These are phyloP conservation scores for Liolophura sinensis DNA, from an alignment of 1,140 invertebrate species.

Conservation along the genomic window DNA sequence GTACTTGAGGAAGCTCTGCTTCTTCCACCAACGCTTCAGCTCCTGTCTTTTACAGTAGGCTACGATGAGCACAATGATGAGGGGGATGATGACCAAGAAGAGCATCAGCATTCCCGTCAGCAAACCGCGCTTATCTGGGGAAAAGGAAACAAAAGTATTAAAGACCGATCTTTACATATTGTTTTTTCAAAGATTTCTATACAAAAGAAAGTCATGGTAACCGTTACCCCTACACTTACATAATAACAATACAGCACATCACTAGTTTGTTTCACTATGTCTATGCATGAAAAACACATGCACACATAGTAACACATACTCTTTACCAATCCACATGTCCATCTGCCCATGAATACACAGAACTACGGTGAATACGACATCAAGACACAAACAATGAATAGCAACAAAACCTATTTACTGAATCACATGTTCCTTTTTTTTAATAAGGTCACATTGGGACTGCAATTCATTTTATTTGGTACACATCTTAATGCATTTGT, in stretches of 20 bases:
- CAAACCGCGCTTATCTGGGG: conserved; percentile 67
- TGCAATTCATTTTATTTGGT: too few relatives aligned
- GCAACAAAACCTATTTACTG: too few relatives aligned
- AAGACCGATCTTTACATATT: conserved; percentile 2
- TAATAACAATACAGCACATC: background rate
- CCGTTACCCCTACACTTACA: background rate
- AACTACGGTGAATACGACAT: too few relatives aligned
- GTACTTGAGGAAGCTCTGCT: conserved; percentile 27
- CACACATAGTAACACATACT: too few relatives aligned
- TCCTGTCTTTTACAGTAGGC: conserved; percentile 70
- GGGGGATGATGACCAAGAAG: conserved; percentile 81
- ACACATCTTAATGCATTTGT: too few relatives aligned
- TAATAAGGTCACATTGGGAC: too few relatives aligned
- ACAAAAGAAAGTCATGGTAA: background rate
- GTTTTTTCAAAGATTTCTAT: conserved; percentile 2
- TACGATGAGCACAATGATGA: conserved; percentile 68
- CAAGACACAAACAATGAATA: too few relatives aligned
- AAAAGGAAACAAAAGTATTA: conserved; percentile 23
- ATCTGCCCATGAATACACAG: too few relatives aligned
- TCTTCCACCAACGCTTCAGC: conserved; percentile 34
- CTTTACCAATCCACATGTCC: too few relatives aligned
- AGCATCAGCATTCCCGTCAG: conserved; percentile 72
- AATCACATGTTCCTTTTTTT: too few relatives aligned
- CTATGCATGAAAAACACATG: too few relatives aligned
- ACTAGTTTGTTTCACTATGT: too few relatives aligned